Percentiles rank a stretch among this genome's conserved stretches.
These are phyloP conservation scores for Drosophila sproati DNA, from an alignment of 1,140 invertebrate species.

Conservation along the genomic window DNA sequence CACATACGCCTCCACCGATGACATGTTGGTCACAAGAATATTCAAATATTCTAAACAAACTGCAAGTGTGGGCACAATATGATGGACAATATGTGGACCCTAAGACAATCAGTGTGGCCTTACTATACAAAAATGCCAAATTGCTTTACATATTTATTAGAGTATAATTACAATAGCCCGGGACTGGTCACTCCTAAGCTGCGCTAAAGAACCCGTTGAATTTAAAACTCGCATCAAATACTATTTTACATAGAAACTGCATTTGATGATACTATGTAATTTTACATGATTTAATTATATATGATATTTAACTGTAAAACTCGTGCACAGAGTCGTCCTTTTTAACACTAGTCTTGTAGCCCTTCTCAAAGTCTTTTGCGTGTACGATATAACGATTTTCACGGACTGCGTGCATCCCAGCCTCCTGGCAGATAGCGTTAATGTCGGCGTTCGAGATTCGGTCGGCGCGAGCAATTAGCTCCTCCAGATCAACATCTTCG, in stretches of 20 bases:
- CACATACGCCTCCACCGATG: conserved; percentile 73
- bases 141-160: not conserved
- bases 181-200: not conserved
- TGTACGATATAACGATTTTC: conserved; percentile 98
- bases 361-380: conserved; percentile 99
- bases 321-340: conserved; percentile 99
- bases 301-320: conserved; percentile 96
- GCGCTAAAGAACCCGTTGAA: conserved; percentile 8
- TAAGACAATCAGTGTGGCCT: not conserved
- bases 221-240: not conserved
- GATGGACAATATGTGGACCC: too few species aligned
- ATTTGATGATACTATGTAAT: not conserved
- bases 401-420: conserved; percentile 97
- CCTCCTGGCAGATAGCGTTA: conserved; percentile 99
- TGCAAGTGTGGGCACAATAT: not conserved
- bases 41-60: conserved; percentile 10
- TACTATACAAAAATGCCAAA: not conserved
- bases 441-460: conserved; percentile 99
- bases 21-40: conserved; percentile 45
- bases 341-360: conserved; percentile 99
- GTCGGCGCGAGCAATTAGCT: conserved; percentile 98
- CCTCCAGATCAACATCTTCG: conserved; percentile 99
- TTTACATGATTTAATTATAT: not conserved
- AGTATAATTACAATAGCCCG: not conserved
- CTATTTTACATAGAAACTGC: not conserved